phyloP scores from a whole-genome alignment of 2,797 vertebrate genomes.

The Morelia viridis region DNA sequence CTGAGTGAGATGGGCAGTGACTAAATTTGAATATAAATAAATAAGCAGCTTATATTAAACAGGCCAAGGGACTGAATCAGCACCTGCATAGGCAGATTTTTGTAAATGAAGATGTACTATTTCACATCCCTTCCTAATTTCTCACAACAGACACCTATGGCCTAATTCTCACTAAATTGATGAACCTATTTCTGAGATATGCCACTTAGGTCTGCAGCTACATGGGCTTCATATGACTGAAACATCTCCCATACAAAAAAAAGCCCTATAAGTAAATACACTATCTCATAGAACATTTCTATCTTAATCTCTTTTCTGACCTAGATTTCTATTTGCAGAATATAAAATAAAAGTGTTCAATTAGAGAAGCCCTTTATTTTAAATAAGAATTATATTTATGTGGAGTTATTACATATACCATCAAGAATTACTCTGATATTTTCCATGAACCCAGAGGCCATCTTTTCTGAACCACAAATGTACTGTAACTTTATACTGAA shows the following conservation, averaged over 20 bases:
- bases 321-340: not conserved
- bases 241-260: not conserved
- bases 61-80: not conserved
- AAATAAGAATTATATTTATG: not conserved
- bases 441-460: not conserved
- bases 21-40: too few relatives aligned
- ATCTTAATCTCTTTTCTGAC: not conserved
- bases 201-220: not conserved
- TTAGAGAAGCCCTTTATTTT: not conserved
- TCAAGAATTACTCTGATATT: not conserved
- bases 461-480: not conserved
- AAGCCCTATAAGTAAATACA: not conserved
- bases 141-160: not conserved
- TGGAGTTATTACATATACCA: not conserved
- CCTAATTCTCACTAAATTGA: not conserved
- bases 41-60: not conserved
- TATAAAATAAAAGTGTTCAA: not conserved
- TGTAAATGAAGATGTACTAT: not conserved
- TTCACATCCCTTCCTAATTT: not conserved
- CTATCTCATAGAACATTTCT: not conserved
- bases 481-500: not conserved
- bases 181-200: not conserved
- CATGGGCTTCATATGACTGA: not conserved
- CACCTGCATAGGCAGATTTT: not conserved
- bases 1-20: too few relatives aligned